Evolutionary conservation across 2,888 invertebrate species (phyloP).

Genomic region (Macaria notata): DNA sequence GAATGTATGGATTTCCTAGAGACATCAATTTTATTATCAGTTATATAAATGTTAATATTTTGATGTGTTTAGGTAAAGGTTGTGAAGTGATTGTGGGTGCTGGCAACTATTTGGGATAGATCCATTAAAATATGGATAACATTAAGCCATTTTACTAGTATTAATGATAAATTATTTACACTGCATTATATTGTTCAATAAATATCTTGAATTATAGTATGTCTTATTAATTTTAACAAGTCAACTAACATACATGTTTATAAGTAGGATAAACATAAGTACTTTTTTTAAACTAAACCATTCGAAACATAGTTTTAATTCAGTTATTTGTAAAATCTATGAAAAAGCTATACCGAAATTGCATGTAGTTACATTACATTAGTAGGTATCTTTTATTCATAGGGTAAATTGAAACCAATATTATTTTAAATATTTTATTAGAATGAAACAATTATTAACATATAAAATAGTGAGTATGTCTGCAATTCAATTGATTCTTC

Average conservation of each 20-base stretch:
- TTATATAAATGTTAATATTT: neutral
- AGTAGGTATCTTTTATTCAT: neutral
- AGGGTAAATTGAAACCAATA: neutral
- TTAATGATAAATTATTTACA: conserved; percentile 46
- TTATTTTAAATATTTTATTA: conserved; percentile 11
- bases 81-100: conserved; percentile 21
- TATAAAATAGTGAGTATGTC: conserved; percentile 27
- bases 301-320: no score
- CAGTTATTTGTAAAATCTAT: no score
- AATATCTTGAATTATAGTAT: conserved; percentile 30
- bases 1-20: neutral
- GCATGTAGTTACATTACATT: no score
- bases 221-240: conserved; percentile 26
- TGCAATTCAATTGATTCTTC: conserved; percentile 12
- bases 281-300: no score
- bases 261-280: no score
- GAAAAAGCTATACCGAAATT: no score
- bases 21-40: conserved; percentile 6
- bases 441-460: conserved; percentile 8
- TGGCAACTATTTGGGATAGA: conserved; percentile 20
- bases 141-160: conserved; percentile 39
- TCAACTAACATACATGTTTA: neutral
- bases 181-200: conserved; percentile 41
- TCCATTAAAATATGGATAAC: conserved; percentile 19
- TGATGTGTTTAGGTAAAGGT: conserved; percentile 6